Conservation (phyloP, 2,797 vertebrate genomes). For the Enteromius thamalakanensis region DNA sequence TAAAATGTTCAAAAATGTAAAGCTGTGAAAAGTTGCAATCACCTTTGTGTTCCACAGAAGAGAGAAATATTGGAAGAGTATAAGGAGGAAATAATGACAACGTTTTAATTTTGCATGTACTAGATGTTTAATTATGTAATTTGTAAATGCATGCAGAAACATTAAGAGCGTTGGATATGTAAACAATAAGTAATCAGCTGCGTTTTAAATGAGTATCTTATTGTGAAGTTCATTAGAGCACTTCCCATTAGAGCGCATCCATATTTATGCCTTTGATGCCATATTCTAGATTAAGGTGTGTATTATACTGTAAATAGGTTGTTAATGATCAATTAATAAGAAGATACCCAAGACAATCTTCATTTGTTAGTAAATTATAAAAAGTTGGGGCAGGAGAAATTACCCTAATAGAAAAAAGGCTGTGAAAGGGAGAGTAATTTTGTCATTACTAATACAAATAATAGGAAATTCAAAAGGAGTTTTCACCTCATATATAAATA, state of each 20-base stretch:
- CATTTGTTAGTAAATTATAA: constrained; percentile 36
- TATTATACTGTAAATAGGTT: constrained; percentile 5
- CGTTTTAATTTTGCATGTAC: neutral
- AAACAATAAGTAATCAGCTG: neutral
- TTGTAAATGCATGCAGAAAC: neutral
- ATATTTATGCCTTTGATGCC: neutral
- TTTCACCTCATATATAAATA: constrained; percentile 8
- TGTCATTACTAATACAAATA: constrained; percentile 41
- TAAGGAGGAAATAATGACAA: neutral
- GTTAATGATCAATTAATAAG: neutral
- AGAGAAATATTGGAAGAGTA: neutral
- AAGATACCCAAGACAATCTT: neutral
- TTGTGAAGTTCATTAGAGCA: neutral
- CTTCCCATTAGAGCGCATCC: neutral
- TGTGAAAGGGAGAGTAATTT: constrained; percentile 39
- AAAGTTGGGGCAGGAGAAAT: constrained; percentile 4
- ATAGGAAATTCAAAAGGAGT: constrained; percentile 23
- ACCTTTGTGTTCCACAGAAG: neutral
- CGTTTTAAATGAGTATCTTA: neutral
- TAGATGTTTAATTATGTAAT: neutral
- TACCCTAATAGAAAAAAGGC: constrained; percentile 17
- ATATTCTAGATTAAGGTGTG: neutral
- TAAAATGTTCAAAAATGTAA: neutral
- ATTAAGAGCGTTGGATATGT: neutral
- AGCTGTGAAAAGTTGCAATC: neutral